Evolutionary conservation across 1,140 invertebrate species (phyloP), one percentile per base, ranked within the genome.

Genomic region (Procambarus virginalis): DNA sequence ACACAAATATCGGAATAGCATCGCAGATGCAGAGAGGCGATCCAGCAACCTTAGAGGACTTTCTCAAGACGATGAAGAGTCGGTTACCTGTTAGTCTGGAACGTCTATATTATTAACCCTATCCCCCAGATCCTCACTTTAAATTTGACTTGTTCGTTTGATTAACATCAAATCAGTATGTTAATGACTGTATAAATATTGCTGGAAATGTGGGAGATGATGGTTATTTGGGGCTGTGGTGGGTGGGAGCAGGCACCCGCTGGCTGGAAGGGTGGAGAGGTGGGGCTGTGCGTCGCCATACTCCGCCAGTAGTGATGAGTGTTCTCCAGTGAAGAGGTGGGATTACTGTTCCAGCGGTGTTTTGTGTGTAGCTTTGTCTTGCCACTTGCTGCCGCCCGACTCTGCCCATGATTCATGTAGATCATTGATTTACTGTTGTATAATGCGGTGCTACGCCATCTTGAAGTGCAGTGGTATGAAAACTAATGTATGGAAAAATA

Each of bases 21-120:
- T 70, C 3, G 22, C 68, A 70, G 68, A 70, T 70, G 68, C 68
- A n/a, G 68, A 34, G 68, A n/a, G 68, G n/a, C n/a, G 68, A n/a
- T 70, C 68, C 68, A 70, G 68, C 68, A 70, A 70, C 68, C 68
- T 70, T 34, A 34, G 20, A 5, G 20, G 68, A 70, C 68, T 70
- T 70, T 70, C 68, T 70, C 68, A 70, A 70, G 68, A 70, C 17
- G 68, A n/a, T 34, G 68, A 5, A 6, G 55, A 17, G 64, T 34
- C 34, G n/a, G 68, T 70, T 70, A 70, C 68, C 68, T 70, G 68
- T 70, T 70, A n/a, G 68, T 34, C 68, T 70, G n/a, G 2, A 70
- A 34, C 22, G n/a, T 70, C 17, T 70, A 2, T 70, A 70, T 22
- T 70, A 70, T 70, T 70, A 70, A 70, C 17, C 68, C 10, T n/a